Evolutionary conservation across 2,888 invertebrate species (phyloP), one percentile per base, ranked within the genome.

Genomic region (Drosophila quasianomalipes): DNA sequence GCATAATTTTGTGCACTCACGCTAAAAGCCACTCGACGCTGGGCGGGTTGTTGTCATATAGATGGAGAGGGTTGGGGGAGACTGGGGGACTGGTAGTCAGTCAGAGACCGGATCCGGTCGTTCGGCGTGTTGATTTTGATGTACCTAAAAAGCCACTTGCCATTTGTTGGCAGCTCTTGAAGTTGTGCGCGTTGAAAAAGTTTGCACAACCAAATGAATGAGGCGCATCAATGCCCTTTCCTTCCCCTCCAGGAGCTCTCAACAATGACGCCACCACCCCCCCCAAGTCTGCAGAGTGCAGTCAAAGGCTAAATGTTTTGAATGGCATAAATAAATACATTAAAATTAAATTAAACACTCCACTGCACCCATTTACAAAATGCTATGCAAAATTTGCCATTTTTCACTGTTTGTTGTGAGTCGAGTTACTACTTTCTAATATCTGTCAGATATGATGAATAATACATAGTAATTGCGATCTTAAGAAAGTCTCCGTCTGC

Each of bases 71-170:
- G 47, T 30, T 55, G n/a, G 31, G 26, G 53, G 35, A 4, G 54
- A 51, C 31, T 58, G 12, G 5, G 54, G 31, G 58, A 47, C 58
- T 35, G 62, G 51, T 60, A 64, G 61, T 28, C 78, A 19, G 57
- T 12, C 64, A 26, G 61, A 26, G 39, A 39, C 52, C 54, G 71
- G 64, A 71, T 76, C 28, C 69, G 72, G 66, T 58, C 69, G 71
- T 72, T 64, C 55, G 64, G 81, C 67, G 81, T 89, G 87, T 84
- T 86, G 85, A 83, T 83, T 85, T 79, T 83, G 82, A 86, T 86
- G 85, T 89, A 82, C 86, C 85, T 85, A 82, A 85, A 85, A 89
- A 84, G 89, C 86, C 89, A 86, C 85, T 86, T 85, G 82, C 66
- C 82, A 81, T 82, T 82, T 73, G 80, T 75, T 72, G 62, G 70